phyloP scores from a whole-genome alignment of 2,113 vertebrate genomes.

The Galeopterus variegatus region DNA sequence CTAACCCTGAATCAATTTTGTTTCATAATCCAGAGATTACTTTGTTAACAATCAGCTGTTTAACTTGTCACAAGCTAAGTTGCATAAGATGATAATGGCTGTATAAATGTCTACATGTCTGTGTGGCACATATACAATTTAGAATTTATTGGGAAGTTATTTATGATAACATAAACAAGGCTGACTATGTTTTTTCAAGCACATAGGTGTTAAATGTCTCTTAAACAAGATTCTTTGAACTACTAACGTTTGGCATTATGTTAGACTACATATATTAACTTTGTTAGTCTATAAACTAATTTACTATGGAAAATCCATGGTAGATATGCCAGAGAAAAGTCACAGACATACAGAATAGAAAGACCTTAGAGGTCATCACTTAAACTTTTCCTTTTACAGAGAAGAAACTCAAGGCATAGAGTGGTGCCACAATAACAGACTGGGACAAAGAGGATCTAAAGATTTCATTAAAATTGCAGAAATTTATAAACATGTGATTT shows the following conservation, averaged over 20 bases:
- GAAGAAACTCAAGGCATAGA: neutral
- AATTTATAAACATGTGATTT: neutral
- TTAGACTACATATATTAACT: neutral
- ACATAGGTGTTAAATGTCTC: neutral
- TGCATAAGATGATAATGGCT: neutral
- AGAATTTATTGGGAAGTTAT: conserved; percentile 24
- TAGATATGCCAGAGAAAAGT: neutral
- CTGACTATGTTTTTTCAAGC: neutral
- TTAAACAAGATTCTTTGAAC: neutral
- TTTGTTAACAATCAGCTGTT: conserved; percentile 67
- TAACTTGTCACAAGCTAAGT: conserved; percentile 13
- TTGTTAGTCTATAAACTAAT: neutral
- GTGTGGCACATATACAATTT: neutral
- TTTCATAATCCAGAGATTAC: neutral
- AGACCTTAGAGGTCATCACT: neutral
- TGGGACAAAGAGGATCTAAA: neutral
- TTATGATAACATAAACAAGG: neutral
- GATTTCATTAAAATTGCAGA: neutral
- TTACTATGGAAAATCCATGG: neutral
- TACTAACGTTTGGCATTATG: neutral
- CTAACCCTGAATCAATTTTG: conserved; percentile 49
- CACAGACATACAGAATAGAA: neutral
- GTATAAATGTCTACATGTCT: neutral
- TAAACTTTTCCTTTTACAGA: neutral
- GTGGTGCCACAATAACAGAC: rapidly evolving